A percentile compares a stretch with the other conserved stretches of the same genome.
phyloP scores from a whole-genome alignment of 2,113 vertebrate genomes.

The Aptenodytes forsteri region DNA sequence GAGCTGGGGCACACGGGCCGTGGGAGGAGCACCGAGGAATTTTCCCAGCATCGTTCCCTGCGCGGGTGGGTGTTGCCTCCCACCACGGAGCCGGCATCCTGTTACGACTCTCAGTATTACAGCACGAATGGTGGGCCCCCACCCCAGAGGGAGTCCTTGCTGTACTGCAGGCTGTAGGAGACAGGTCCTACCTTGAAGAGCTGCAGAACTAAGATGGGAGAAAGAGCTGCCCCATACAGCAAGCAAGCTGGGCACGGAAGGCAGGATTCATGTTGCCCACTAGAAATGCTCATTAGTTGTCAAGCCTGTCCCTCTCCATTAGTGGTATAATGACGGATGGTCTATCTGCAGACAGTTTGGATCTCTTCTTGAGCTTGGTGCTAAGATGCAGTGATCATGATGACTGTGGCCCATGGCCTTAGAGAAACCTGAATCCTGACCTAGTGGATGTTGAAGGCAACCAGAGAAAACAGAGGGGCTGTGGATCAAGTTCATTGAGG shows the following conservation, averaged over 20 bases:
- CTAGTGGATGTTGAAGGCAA: background rate
- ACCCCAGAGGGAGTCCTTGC: background rate
- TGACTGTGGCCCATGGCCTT: background rate
- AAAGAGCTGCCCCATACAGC: background rate
- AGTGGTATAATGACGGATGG: background rate
- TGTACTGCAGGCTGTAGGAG: background rate
- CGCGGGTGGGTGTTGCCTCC: background rate
- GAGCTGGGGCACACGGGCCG: background rate
- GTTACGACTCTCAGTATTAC: background rate
- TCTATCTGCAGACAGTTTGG: background rate
- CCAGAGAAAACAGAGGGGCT: background rate
- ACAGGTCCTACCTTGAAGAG: background rate
- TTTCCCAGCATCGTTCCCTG: slow-evolving; percentile 19
- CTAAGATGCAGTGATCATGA: background rate
- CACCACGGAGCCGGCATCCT: background rate
- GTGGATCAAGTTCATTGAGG: background rate
- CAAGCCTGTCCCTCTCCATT: background rate
- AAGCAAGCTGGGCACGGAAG: background rate
- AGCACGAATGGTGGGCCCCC: background rate
- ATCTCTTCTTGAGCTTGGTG: background rate
- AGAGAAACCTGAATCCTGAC: background rate
- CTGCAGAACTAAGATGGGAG: background rate
- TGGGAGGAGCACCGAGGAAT: slow-evolving; percentile 16
- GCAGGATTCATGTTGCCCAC: fast-evolving
- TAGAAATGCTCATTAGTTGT: background rate